Conservation (phyloP, 2,113 vertebrate genomes). For the Barbus barbus region DNA sequence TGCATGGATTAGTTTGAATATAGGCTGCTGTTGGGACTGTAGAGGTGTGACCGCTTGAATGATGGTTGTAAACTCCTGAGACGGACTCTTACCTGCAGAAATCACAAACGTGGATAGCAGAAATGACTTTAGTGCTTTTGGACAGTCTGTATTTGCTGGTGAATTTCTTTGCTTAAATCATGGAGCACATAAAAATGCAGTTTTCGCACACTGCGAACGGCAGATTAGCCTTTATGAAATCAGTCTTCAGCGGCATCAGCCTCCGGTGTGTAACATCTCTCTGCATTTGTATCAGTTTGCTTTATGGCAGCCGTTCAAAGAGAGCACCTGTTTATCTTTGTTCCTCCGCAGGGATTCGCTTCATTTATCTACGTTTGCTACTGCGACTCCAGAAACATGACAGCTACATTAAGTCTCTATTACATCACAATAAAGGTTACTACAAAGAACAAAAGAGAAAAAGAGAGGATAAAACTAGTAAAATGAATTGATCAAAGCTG, state of each 20-base stretch:
- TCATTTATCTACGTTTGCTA: slow-evolving; percentile 20
- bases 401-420: slow-evolving; percentile 26
- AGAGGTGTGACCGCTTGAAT: slow-evolving; percentile 75
- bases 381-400: neutral
- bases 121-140: neutral
- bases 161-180: neutral
- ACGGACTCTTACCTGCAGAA: slow-evolving; percentile 72
- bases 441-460: neutral
- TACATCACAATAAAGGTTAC: slow-evolving; percentile 30
- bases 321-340: neutral
- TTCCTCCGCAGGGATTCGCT: neutral
- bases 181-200: neutral
- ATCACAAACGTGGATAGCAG: neutral
- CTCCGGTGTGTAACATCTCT: slow-evolving; percentile 4
- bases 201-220: neutral
- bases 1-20: slow-evolving; percentile 78
- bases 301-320: slow-evolving; percentile 8
- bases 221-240: slow-evolving; percentile 16
- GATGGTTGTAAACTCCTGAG: slow-evolving; percentile 77
- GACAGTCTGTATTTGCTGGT: neutral
- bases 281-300: neutral
- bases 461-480: neutral
- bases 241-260: neutral
- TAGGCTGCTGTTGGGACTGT: slow-evolving; percentile 74
- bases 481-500: slow-evolving; percentile 17